Conservation (phyloP, 2,888 invertebrate species). For the Pollenia labialis region DNA sequence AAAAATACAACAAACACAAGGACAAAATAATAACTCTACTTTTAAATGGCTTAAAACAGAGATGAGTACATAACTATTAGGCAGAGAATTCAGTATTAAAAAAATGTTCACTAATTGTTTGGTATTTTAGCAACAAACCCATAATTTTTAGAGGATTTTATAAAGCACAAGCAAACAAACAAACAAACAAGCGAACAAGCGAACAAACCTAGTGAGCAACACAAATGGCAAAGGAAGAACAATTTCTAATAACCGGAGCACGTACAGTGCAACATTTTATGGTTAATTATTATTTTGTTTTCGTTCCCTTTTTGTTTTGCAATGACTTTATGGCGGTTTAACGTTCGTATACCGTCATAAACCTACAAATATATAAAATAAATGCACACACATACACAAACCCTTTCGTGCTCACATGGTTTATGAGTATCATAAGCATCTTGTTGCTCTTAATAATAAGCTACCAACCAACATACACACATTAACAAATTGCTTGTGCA, state of each 20-base stretch:
- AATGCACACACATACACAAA: neutral
- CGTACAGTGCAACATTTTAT: slow-evolving; percentile 67
- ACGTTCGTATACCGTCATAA: slow-evolving; percentile 7
- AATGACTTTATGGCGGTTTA: slow-evolving; percentile 47
- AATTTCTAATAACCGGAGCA: slow-evolving; percentile 46
- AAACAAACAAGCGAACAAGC: slow-evolving; percentile 8
- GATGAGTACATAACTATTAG: slow-evolving; percentile 49
- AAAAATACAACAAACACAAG: slow-evolving; percentile 23
- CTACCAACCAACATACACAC: slow-evolving; percentile 21
- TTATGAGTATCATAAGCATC: slow-evolving; percentile 59
- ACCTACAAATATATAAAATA: neutral
- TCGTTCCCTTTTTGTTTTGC: slow-evolving; percentile 41
- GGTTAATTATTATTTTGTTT: slow-evolving; percentile 67
- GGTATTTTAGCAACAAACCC: slow-evolving; percentile 59
- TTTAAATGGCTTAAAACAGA: slow-evolving; percentile 38
- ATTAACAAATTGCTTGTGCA: slow-evolving; percentile 3
- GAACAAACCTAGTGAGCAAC: neutral
- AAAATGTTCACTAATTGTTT: slow-evolving; percentile 64
- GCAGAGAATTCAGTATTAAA: slow-evolving; percentile 53
- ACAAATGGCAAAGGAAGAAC: neutral
- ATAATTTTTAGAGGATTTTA: slow-evolving; percentile 56
- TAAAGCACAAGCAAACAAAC: slow-evolving; percentile 15
- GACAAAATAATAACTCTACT: slow-evolving; percentile 48
- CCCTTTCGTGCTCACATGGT: slow-evolving; percentile 23
- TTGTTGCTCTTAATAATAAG: slow-evolving; percentile 62